phyloP scores from a whole-genome alignment of 35 echinoderm and acorn worm species.

The Eucidaris tribuloides region DNA sequence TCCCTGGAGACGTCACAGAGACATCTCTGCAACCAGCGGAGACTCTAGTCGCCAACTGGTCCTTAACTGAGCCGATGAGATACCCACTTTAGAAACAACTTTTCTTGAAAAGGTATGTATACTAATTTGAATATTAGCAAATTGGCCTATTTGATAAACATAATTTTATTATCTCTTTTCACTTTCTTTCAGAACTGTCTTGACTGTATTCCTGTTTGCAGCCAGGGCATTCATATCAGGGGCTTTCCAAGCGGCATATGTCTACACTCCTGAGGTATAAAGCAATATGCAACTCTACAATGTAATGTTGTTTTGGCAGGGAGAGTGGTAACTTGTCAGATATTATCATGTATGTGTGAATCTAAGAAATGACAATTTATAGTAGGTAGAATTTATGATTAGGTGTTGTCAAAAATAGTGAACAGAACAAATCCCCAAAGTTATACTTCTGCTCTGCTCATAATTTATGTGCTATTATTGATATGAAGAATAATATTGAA shows the following conservation, averaged over 20 bases:
- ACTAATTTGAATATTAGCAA: neutral
- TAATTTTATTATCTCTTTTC: neutral
- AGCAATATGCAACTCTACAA: neutral
- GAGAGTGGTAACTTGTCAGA: neutral
- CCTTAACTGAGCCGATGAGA: no score
- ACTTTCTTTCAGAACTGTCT: conserved; percentile 22
- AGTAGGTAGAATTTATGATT: no score
- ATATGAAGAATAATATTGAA: no score
- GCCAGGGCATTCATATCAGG: conserved; percentile 83
- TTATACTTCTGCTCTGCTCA: no score
- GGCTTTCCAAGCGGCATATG: conserved; percentile 85
- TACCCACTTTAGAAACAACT: neutral
- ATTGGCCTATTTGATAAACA: neutral
- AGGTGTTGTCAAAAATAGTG: no score
- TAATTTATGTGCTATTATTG: no score
- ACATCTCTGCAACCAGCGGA: no score
- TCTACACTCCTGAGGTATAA: conserved; percentile 93
- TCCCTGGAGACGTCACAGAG: no score
- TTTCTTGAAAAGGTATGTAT: neutral
- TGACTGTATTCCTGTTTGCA: conserved; percentile 81
- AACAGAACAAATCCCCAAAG: no score
- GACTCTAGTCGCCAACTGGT: no score
- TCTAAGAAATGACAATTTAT: no score
- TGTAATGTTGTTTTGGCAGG: neutral
- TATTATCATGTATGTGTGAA: neutral